Base-by-base conservation (phyloP, 2,888 invertebrate genomes). In the Sericinus montela region DNA sequence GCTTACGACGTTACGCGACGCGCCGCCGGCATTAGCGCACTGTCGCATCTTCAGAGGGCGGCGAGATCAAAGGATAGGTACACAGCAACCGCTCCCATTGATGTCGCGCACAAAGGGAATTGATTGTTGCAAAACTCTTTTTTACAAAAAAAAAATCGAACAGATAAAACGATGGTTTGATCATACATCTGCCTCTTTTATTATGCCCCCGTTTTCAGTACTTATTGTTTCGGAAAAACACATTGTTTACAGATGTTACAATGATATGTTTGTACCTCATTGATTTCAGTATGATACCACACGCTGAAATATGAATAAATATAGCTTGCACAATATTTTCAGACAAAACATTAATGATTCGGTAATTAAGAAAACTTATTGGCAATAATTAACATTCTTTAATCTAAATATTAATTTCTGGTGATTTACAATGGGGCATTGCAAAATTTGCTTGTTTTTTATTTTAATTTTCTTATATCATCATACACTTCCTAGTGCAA, bases 21-120 rank as follows among this genome's bases (percentile, higher is more conserved):
- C 58, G 73, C 55, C 65, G 62, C 57, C 74, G 68, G 83, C 76
- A 85, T 86, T 85, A 86, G 83, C 83, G 86, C 82, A 78, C 75
- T 80, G 85, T 83, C 85, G 81, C 82, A 80, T 86, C 85, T 86
- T 86, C 82, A 74, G 77, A 81, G 85, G 82, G 82, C 86, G 85
- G 86, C 83, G 80, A 85, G 85, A 86, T 87, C 87, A 87, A 86
- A 87, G 85, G 85, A 82, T 80, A 83, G 81, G 80, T 80, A 84
- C 83, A 86, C 79, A 83, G 80, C 78, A 81, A 84, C 86, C 84
- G 86, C 83, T 85, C 69, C 82, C 81, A 87, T 87, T 87, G 87
- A 87, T 86, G 86, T 87, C 82, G 82, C 75, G 72, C 80, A 86
- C 87, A 87, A 87, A 87, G 87, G 80, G 83, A 84, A 87, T 86